Evolutionary conservation across 1,140 invertebrate species (phyloP), one percentile per base, ranked within the genome.

Genomic region (Pantala flavescens): DNA sequence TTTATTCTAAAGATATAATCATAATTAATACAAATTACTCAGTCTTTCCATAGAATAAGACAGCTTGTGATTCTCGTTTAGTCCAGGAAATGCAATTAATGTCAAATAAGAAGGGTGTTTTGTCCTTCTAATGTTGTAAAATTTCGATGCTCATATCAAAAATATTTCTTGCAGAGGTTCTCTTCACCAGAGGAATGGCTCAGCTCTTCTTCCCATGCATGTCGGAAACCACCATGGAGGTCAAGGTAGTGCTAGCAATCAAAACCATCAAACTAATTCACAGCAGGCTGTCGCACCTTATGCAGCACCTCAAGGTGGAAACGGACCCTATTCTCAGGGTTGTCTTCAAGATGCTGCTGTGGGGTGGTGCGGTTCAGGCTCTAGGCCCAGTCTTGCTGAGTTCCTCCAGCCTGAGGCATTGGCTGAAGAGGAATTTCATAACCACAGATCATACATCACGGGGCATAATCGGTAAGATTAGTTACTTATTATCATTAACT

Each of bases 391-490:
- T 79, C 83, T 96, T 23, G 90, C 92, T 0, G 94, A 96, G 83
- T 95, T 96, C 83, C 80, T 95, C 5, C 82, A 84, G 72, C 79
- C 77, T 43, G 91, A 93, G 80, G 82, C 91, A 3, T 90, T 93
- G 75, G 93, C 95, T 78, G 89, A 89, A 79, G 92, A 93, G 77
- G 77, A 78, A 72, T 87, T 90, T 72, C 89, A 93, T 80, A 90
- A 89, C 71, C 91, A 93, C 80, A 82, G 93, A 71, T 91, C 93
- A 5, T 95, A 94, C 78, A 92, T 96, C 74, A 93, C 91, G 9
- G 94, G 93, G 43, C 93, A 96, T 80, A 95, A 95, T 83, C 88
- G 94, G 91, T 93, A 80, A 81, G 49, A 19, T 63, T 36, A 36
- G 28, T n/a, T n/a, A n/a, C n/a, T n/a, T n/a, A n/a, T n/a, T 36